Percentiles rank a stretch among this genome's conserved stretches.
These are phyloP conservation scores for Lipophrys pholis DNA, from an alignment of 2,113 vertebrate species.

Conservation along the genomic window DNA sequence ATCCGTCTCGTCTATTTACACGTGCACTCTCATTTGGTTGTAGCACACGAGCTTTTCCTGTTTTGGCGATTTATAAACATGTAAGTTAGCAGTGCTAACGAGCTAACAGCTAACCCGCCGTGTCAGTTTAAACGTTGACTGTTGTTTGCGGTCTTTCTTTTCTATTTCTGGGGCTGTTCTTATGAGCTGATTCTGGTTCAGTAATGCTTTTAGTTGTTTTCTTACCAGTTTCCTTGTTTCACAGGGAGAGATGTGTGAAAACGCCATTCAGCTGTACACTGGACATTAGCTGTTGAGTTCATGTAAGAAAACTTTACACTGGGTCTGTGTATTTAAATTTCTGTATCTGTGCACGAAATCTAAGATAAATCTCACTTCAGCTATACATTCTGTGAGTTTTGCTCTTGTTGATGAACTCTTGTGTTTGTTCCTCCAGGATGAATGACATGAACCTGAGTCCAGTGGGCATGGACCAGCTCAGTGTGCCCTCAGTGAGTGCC, in stretches of 20 bases:
- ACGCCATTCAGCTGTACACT: background rate
- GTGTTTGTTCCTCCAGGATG: conserved; percentile 84
- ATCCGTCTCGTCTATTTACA: rapidly evolving
- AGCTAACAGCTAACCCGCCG: conserved; percentile 10
- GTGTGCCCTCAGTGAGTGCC: conserved; percentile 91
- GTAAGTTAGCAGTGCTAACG: conserved; percentile 11
- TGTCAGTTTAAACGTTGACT: background rate
- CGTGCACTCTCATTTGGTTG: rapidly evolving
- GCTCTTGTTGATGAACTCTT: background rate
- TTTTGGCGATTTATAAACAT: background rate
- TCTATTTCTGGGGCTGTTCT: background rate
- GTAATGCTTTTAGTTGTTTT: background rate
- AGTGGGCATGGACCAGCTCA: conserved; percentile 98
- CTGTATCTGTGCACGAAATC: no score
- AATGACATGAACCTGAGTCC: conserved; percentile 98
- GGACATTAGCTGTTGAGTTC: conserved; percentile 49
- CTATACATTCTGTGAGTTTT: no score
- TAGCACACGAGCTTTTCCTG: background rate
- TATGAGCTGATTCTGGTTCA: rapidly evolving
- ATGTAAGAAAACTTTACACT: conserved; percentile 46
- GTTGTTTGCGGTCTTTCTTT: background rate
- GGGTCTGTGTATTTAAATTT: background rate
- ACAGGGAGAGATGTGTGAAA: conserved; percentile 16
- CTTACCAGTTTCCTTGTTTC: background rate
- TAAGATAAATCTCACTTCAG: background rate